phyloP scores from a whole-genome alignment of 2,113 vertebrate species.

The chimpanzee (Pan troglodytes) region NHGRI_mPanTro3-v2.1_pri NC_072401.2:126835001-126835500 shows the following conservation, averaged over 20 bases:
- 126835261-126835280: not conserved
- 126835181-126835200: not conserved
- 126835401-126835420: not conserved
- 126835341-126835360: not conserved
- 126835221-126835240: not conserved
- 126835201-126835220: not conserved
- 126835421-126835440: not conserved
- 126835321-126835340: not conserved
- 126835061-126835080: not conserved
- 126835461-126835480: not conserved
- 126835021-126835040: not conserved
- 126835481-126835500: not conserved
- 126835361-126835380: not conserved
- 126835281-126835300: not conserved
- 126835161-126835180: not conserved
- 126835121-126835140: not conserved
- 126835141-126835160: not conserved
- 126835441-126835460: not conserved
- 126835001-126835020: not conserved
- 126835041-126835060: not conserved
- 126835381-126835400: not conserved
- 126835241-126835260: not conserved
- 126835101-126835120: not conserved
- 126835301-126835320: not conserved
- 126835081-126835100: too few relatives aligned